A percentile compares a stretch with the other conserved stretches of the same genome.
These are phyloP conservation scores for Hyles euphorbiae DNA, from an alignment of 1,140 invertebrate species.

Conservation along the genomic window DNA sequence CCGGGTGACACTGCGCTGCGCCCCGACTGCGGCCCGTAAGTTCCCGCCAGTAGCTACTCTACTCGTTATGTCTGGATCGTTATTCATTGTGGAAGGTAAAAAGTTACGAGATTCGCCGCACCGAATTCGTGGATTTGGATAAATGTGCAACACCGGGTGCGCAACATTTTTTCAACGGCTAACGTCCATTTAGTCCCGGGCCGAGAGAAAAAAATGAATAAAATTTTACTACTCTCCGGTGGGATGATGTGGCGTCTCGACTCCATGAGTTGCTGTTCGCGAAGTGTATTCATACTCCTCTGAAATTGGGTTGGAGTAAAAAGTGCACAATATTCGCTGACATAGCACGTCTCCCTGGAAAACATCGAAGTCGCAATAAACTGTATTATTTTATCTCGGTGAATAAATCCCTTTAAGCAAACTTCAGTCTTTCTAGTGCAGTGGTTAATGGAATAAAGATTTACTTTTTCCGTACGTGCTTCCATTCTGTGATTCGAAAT, in stretches of 20 bases:
- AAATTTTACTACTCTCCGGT: neutral
- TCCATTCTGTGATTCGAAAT: constrained; percentile 15
- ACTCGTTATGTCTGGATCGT: constrained; percentile 9
- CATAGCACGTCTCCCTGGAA: constrained; percentile 14
- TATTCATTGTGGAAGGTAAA: constrained; percentile 19
- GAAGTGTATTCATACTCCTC: constrained; percentile 12
- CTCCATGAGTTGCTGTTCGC: constrained; percentile 5
- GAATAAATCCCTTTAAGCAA: constrained; percentile 31
- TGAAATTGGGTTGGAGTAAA: constrained; percentile 20
- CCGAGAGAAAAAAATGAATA: constrained; percentile 4
- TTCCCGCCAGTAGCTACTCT: neutral
- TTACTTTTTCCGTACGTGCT: constrained; percentile 28
- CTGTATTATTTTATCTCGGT: constrained; percentile 35
- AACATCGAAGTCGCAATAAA: constrained; percentile 28
- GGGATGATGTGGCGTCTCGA: constrained; percentile 7
- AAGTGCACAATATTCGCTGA: constrained; percentile 13
- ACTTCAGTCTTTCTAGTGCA: constrained; percentile 20
- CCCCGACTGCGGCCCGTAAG: neutral
- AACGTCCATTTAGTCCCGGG: constrained; percentile 8
- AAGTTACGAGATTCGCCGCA: constrained; percentile 8
- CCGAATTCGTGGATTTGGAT: constrained; percentile 18
- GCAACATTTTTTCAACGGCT: constrained; percentile 13
- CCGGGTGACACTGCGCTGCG: no score
- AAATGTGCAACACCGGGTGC: constrained; percentile 16
- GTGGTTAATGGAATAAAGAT: constrained; percentile 30